Evolutionary conservation across 1,140 invertebrate species (phyloP), one percentile per base, ranked within the genome.

Genomic region (Eurosta solidaginis): DNA sequence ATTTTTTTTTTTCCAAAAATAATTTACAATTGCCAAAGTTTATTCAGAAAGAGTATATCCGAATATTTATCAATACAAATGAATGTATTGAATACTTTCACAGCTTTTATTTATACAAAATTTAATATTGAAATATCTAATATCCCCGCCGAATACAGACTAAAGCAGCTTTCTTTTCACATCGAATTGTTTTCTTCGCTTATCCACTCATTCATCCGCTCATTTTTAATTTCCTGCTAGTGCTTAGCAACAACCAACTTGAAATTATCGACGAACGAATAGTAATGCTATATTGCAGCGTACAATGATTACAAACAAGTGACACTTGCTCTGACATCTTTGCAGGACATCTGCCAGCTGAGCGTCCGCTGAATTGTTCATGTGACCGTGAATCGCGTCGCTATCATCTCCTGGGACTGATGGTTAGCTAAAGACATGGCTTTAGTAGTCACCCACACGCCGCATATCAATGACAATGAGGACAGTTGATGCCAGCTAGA

Each of bases 171-270:
- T 22, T 25, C 49, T 52, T 22, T 20, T 52, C 42, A 7, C 7
- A 25, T 54, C 9, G 2, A 0, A n/a, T 3, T 33, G 29, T 33
- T 29, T 29, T 12, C 54, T 33, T 36, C 54, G n/a, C 14, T 33
- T 10, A n/a, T n/a, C 33, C 33, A 36, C 14, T 36, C 59, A 68
- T 40, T 68, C 59, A 68, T 40, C 59, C 33, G 59, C 33, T n/a
- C 33, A 68, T 42, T 68, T 68, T 68, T 68, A 68, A 68, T 68
- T 68, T 68, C 59, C 59, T 68, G 59, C 59, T 10, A 68, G 33
- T 22, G 59, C n/a, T 36, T 40, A 68, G 33, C 59, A 68, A 5
- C 36, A 40, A 1, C 59, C n/a, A 22, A 40, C 59, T 12, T 3
- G 14, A 9, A 40, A 20, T n/a, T 3, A 36, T 29, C 27, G 9